A percentile compares a stretch with the other conserved stretches of the same genome.
phyloP scores from a whole-genome alignment of 1,140 invertebrate species.

The Neocloeon triangulifer region DNA sequence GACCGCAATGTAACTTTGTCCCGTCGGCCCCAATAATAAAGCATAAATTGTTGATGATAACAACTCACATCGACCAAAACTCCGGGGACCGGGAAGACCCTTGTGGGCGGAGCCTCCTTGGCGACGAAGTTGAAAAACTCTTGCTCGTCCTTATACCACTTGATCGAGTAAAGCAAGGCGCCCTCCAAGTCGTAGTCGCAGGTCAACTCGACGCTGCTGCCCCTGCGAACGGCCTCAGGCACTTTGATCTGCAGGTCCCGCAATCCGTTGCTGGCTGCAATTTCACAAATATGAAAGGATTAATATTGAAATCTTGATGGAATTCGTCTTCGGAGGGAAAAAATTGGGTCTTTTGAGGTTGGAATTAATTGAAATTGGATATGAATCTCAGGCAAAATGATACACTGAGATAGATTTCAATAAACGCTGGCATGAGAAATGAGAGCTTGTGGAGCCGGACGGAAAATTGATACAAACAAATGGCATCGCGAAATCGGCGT shows the following conservation, averaged over 20 bases:
- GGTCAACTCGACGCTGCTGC: slow-evolving; percentile 41
- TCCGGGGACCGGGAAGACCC: slow-evolving; percentile 35
- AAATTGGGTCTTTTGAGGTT: too few relatives aligned
- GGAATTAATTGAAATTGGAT: too few relatives aligned
- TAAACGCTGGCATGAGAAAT: too few relatives aligned
- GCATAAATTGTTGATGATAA: not conserved
- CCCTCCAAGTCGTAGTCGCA: slow-evolving; percentile 61
- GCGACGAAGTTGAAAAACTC: slow-evolving; percentile 62
- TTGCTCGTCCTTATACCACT: slow-evolving; percentile 54
- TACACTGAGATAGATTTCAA: too few relatives aligned
- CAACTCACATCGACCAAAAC: slow-evolving; percentile 53
- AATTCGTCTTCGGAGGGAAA: too few relatives aligned
- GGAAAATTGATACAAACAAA: too few relatives aligned
- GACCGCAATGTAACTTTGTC: slow-evolving; percentile 4
- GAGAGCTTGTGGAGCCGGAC: too few relatives aligned
- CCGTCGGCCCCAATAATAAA: not conserved
- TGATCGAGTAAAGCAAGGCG: slow-evolving; percentile 51
- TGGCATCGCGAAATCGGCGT: too few relatives aligned
- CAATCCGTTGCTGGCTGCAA: too few relatives aligned
- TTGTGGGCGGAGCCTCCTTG: slow-evolving; percentile 36
- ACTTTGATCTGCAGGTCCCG: slow-evolving; percentile 46
- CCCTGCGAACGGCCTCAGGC: slow-evolving; percentile 44
- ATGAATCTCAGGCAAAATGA: too few relatives aligned
- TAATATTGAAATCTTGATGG: too few relatives aligned
- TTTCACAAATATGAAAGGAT: too few relatives aligned